These are phyloP conservation scores for Lacanobia wlatinum DNA, from an alignment of 2,888 invertebrate species.

Conservation along the genomic window DNA sequence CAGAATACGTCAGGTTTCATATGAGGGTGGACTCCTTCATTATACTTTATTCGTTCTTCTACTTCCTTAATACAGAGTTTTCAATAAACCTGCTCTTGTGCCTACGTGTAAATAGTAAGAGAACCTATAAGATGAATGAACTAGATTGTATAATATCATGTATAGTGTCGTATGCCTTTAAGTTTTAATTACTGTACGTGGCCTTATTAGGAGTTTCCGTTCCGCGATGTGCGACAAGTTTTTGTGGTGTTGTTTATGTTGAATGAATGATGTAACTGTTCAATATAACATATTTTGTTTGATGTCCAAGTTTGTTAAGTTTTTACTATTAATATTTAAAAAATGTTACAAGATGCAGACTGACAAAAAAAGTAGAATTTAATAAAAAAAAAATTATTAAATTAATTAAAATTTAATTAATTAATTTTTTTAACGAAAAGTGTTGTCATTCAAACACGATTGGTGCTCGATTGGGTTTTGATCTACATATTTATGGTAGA, in stretches of 20 bases:
- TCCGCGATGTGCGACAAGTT: constrained; percentile 26
- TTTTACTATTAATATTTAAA: neutral
- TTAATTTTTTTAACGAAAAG: neutral
- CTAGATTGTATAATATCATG: constrained; percentile 5
- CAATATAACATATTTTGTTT: neutral
- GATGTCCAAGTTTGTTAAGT: neutral
- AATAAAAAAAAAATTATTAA: no score
- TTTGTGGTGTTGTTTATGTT: constrained; percentile 13
- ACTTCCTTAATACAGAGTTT: neutral
- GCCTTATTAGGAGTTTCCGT: constrained; percentile 45
- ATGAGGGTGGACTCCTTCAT: neutral
- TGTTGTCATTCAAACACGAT: neutral
- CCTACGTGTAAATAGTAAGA: neutral
- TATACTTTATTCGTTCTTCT: no score
- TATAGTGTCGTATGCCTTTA: neutral
- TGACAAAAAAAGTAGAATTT: no score
- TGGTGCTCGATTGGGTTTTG: no score
- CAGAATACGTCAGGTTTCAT: neutral
- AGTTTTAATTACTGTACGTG: constrained; percentile 44
- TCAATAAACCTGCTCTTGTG: neutral
- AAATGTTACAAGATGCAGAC: no score
- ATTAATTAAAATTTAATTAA: neutral
- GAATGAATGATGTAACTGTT: constrained; percentile 4
- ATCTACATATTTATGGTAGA: no score
- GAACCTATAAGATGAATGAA: constrained; percentile 32